Base-by-base conservation (phyloP, 2,888 invertebrate genomes). In the Anticlea derivata region DNA sequence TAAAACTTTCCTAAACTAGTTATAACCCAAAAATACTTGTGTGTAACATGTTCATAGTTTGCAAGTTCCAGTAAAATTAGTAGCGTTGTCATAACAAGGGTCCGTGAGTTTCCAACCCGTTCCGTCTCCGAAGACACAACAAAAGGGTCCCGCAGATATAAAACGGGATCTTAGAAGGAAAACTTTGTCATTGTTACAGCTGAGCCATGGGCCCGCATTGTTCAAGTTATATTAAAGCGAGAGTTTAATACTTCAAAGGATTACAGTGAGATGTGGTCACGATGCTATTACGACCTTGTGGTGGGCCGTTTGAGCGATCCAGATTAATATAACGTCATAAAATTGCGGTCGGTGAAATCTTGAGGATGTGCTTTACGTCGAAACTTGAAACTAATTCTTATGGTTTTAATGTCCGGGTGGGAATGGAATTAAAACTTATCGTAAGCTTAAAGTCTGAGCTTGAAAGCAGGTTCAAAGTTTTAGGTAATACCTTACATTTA, bases 211-310 rank as follows among this genome's bases (percentile, higher is more conserved):
- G 78, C 74, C 63, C 75, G 79, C 83, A 84, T 86, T 86, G 86
- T 86, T 86, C 83, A 79, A 82, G 71, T 86, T 86, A 81, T 83
- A 86, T 86, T 86, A 83, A 82, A 85, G 77, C 80, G 75, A 71
- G 76, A 81, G 75, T 83, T 85, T 82, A 81, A 82, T 83, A 83
- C 80, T 84, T 83, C 76, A 82, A 81, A 83, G 84, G 83, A 80
- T 86, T 84, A 81, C 78, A 76, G 74, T 73, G 70, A 73, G 73
- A 78, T 80, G 80, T 76, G 80, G 80, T 76, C 80, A 75, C 69
- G 68, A 68, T 68, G 75, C 74, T 73, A 73, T 79, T 73, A 73
- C 66, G 65, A 63, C 68, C 64, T 60, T 55, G 57, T 59, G 66
- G 53, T 61, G 54, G 64, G 64, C 58, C 67, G 67, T 67, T 75